Evolutionary conservation across 2,888 invertebrate species (phyloP).

Genomic region (Agriotes lineatus): DNA sequence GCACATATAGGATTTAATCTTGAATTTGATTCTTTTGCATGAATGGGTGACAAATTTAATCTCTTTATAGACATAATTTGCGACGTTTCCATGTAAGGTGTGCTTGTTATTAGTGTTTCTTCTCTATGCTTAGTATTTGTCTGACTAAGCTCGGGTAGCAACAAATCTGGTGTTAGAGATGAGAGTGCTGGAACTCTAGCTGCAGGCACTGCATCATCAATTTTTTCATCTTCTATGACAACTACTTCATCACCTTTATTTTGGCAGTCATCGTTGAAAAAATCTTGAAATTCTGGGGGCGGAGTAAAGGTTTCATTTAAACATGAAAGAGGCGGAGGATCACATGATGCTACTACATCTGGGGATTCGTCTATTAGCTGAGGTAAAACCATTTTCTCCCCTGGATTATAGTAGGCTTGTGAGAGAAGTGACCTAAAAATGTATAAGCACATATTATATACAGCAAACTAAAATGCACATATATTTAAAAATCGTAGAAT

Average conservation of each 20-base stretch:
- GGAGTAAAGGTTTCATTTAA: constrained; percentile 47
- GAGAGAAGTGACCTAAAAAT: constrained; percentile 27
- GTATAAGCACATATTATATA: neutral
- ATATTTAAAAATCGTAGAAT: neutral
- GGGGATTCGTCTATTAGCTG: constrained; percentile 18
- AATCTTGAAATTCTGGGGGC: constrained; percentile 53
- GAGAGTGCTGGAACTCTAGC: constrained; percentile 1
- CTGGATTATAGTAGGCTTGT: constrained; percentile 25
- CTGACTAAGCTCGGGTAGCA: neutral
- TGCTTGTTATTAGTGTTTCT: constrained; percentile 23
- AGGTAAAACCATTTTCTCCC: constrained; percentile 15
- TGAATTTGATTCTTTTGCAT: constrained; percentile 5
- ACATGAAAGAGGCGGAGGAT: constrained; percentile 22
- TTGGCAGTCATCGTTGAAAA: neutral
- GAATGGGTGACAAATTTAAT: constrained; percentile 35
- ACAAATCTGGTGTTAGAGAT: constrained; percentile 37
- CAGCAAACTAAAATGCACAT: neutral
- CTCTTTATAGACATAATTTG: constrained; percentile 16
- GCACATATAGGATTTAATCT: constrained; percentile 49
- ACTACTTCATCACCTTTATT: neutral
- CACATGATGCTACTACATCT: neutral
- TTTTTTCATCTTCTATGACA: neutral
- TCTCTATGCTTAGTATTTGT: neutral
- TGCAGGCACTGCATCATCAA: no score
- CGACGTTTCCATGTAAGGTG: constrained; percentile 15